Evolutionary conservation across 2,797 vertebrate species (phyloP).

Genomic region (Diglossa cyanea): DNA sequence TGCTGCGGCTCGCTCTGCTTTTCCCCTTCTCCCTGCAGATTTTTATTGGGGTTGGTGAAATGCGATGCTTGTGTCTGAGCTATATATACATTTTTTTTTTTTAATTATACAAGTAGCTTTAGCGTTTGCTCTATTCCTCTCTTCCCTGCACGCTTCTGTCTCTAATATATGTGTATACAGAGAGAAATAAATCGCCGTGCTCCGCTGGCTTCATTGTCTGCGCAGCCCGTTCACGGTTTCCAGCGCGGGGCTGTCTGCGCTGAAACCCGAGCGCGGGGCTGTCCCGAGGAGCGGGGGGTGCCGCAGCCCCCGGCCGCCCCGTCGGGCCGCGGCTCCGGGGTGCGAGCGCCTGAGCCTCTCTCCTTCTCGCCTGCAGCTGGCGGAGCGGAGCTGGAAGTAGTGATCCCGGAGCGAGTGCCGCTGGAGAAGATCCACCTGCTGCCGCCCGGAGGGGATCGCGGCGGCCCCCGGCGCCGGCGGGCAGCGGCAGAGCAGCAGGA

Average conservation of each 20-base stretch:
- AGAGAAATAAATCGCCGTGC: background rate
- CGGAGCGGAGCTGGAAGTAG: constrained; percentile 74
- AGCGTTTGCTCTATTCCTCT: background rate
- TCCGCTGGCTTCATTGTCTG: background rate
- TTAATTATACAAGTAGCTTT: constrained; percentile 5
- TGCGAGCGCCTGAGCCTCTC: constrained; percentile 5
- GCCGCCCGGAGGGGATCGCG: constrained; percentile 28
- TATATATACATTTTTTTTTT: background rate
- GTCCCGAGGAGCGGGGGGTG: background rate
- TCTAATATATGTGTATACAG: background rate
- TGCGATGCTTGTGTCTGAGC: constrained; percentile 48
- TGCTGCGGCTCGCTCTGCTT: constrained; percentile 36
- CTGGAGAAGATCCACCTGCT: constrained; percentile 71
- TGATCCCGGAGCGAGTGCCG: constrained; percentile 73
- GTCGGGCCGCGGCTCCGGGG: constrained; percentile 67
- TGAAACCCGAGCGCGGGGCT: background rate
- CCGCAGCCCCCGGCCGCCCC: background rate
- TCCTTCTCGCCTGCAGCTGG: constrained; percentile 66
- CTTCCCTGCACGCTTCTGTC: background rate
- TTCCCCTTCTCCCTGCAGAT: constrained; percentile 28
- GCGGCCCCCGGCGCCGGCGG: constrained; percentile 53
- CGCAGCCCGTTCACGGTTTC: background rate
- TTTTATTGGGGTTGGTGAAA: constrained; percentile 56
- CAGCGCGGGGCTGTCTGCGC: background rate
- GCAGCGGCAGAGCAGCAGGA: background rate